Evolutionary conservation across 23 tunicate species (phyloP).

Genomic region (Styela plicata): DNA sequence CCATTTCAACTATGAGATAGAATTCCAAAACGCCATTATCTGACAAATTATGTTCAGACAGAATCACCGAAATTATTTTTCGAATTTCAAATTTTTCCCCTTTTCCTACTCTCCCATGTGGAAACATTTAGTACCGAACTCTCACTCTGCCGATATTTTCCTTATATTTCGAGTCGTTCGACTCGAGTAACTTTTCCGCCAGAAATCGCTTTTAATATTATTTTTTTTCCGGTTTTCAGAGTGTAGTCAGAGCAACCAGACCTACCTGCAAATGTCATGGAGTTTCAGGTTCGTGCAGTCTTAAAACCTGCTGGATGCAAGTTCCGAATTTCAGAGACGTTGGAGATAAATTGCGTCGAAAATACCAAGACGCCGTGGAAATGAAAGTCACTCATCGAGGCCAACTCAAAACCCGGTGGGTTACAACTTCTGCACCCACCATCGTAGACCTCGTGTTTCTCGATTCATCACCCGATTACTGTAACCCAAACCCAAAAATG

Average conservation of each 20-base stretch:
- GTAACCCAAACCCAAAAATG: slow-evolving; percentile 46
- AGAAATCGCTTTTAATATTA: not conserved
- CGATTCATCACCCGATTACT: slow-evolving; percentile 92
- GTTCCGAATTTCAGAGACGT: slow-evolving; percentile 72
- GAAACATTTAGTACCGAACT: too few species aligned
- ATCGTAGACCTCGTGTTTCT: slow-evolving; percentile 57
- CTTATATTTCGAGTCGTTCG: too few species aligned
- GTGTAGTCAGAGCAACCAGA: slow-evolving; percentile 49
- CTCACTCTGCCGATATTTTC: too few species aligned
- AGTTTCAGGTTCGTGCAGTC: slow-evolving; percentile 85
- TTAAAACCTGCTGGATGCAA: slow-evolving; percentile 96
- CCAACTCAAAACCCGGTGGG: slow-evolving; percentile 32
- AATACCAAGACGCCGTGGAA: slow-evolving; percentile 62
- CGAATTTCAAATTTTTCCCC: too few species aligned
- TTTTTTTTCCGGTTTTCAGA: slow-evolving; percentile 22
- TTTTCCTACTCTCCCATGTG: too few species aligned
- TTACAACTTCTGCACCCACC: not conserved
- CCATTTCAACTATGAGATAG: too few species aligned
- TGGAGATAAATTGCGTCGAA: slow-evolving; percentile 53
- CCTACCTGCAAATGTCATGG: slow-evolving; percentile 98
- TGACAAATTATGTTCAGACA: too few species aligned
- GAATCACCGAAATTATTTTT: too few species aligned
- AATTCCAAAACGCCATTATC: too few species aligned
- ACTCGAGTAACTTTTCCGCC: too few species aligned
- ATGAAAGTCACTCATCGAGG: slow-evolving; percentile 52